Base-by-base conservation (phyloP, 2,888 invertebrate genomes). In the Andrena marginata region DNA sequence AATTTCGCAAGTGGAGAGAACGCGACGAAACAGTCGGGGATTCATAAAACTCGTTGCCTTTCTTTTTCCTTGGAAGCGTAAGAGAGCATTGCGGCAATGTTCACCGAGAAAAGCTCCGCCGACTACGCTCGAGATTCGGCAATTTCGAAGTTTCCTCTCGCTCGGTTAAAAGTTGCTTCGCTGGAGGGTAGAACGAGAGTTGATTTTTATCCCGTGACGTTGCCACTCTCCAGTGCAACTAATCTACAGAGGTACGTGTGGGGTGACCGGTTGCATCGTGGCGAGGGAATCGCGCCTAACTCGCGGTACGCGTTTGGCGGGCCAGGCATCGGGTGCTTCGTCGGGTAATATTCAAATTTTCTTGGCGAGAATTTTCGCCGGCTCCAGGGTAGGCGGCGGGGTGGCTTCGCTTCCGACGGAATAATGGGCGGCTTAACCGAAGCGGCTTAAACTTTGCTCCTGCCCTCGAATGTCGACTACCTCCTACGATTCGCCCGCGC, bases 361-460 rank as follows among this genome's bases (percentile, higher is more conserved):
- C 76, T 65, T 56, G 65, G 71, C 35, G 56, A 65, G 76, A 78
- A 76, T 87, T 86, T 80, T 80, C 86, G 78, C 76, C 77, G 84
- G n/a, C n/a, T n/a, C n/a, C n/a, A n/a, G n/a, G n/a, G n/a, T n/a
- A n/a, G n/a, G n/a, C n/a, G n/a, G n/a, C n/a, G n/a, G n/a, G 16
- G 60, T 29, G 35, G 65, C 48, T 70, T 60, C 70, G 63, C 62
- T 69, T 71, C 65, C 63, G 54, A 69, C 48, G 81, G 77, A 84
- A 86, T 88, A 87, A 87, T 87, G 77, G 86, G 49, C 59, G 69
- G 84, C 77, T 87, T 86, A 86, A 88, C 77, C 59, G 79, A 74
- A 77, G 77, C 75, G 75, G 86, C 84, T 88, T 80, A 82, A 79
- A 80, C 78, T 87, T 82, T 60, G 35, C 71, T 49, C 31, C 60